Evolutionary conservation across 2,888 invertebrate genomes (phyloP).

Genomic region (Cantharis rufa): DNA sequence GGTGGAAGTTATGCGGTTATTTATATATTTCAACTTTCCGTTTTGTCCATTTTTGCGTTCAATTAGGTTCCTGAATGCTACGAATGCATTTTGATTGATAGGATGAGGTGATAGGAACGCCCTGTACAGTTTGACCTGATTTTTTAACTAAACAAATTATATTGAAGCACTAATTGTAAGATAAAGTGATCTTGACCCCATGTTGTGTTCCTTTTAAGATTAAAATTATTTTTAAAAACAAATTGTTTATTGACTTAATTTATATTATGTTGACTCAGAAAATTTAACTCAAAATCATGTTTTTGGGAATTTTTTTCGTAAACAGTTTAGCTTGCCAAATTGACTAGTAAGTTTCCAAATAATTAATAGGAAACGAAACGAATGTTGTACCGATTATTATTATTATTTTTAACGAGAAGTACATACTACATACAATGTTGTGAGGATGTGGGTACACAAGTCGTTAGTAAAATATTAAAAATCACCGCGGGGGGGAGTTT

Average conservation of each 20-base stretch:
- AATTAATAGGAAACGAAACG: neutral
- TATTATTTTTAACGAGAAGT: neutral
- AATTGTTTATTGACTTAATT: neutral
- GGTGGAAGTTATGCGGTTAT: neutral
- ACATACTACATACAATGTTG: too few relatives aligned
- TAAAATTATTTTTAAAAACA: neutral
- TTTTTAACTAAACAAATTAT: neutral
- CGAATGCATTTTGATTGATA: too few relatives aligned
- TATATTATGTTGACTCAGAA: neutral
- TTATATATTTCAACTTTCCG: neutral
- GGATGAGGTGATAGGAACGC: neutral
- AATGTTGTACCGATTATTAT: neutral
- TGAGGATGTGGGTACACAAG: neutral
- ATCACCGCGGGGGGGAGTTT: neutral
- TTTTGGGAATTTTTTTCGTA: neutral
- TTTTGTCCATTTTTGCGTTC: neutral
- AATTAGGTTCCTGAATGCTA: too few relatives aligned
- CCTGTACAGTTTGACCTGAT: neutral
- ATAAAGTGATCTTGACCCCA: neutral
- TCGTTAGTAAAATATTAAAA: neutral
- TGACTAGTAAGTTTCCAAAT: neutral
- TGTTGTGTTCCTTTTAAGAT: neutral
- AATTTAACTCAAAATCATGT: neutral
- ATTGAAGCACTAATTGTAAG: neutral
- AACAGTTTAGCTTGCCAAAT: neutral